These are phyloP conservation scores for Palaemon carinicauda DNA, from an alignment of 1,140 invertebrate genomes.

Conservation along the genomic window DNA sequence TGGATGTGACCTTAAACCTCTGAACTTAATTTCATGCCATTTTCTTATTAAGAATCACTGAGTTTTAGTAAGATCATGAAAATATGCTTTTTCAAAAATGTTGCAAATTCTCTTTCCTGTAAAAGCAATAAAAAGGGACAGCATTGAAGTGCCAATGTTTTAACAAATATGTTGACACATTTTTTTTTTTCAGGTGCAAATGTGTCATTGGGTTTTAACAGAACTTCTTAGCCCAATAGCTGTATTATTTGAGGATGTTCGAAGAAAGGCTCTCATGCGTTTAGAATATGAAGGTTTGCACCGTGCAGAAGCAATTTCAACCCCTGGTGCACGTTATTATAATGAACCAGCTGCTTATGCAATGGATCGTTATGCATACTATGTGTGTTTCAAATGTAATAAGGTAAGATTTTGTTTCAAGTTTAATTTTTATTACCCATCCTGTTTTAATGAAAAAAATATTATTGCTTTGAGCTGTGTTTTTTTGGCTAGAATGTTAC, in stretches of 20 bases:
- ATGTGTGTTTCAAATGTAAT: constrained; percentile 96
- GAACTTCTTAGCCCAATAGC: constrained; percentile 83
- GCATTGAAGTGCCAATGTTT: too few relatives aligned
- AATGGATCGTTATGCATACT: constrained; percentile 98
- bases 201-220: constrained; percentile 81
- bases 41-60: too few relatives aligned
- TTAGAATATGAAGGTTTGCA: constrained; percentile 95
- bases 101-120: not conserved
- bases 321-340: constrained; percentile 74
- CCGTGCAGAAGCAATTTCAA: constrained; percentile 76
- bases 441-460: too few relatives aligned
- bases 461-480: too few relatives aligned
- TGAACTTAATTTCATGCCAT: too few relatives aligned
- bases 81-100: not conserved
- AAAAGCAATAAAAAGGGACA: not conserved
- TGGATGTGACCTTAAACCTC: not conserved
- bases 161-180: not conserved
- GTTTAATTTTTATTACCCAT: constrained; percentile 17
- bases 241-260: constrained; percentile 87
- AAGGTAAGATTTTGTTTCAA: constrained; percentile 73
- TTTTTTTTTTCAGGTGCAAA: constrained; percentile 73
- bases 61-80: too few relatives aligned
- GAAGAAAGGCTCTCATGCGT: constrained; percentile 92
- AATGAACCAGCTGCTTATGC: constrained; percentile 87
- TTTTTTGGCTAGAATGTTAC: too few relatives aligned